A percentile compares a stretch with the other conserved stretches of the same genome.
These are phyloP conservation scores for Chrysotoxum bicinctum DNA, from an alignment of 2,888 invertebrate genomes.

Conservation along the genomic window DNA sequence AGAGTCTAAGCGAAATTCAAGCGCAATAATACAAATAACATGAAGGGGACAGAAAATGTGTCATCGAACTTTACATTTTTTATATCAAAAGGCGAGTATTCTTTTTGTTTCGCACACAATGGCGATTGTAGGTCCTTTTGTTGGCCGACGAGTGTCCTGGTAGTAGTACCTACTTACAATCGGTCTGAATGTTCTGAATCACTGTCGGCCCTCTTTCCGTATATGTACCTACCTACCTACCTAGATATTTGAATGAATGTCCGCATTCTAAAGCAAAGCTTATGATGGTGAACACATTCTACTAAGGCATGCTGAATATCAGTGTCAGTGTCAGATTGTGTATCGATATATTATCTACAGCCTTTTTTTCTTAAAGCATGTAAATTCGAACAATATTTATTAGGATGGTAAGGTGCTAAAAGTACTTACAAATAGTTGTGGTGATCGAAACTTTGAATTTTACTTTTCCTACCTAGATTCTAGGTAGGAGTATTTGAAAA, in stretches of 20 bases:
- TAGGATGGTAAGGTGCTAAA: not conserved
- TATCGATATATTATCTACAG: slow-evolving; percentile 11
- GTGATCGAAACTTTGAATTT: not conserved
- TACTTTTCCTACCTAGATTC: not conserved
- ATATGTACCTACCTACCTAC: not conserved
- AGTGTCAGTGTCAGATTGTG: slow-evolving; percentile 56
- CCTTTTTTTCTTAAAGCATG: not conserved
- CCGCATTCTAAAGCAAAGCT: slow-evolving; percentile 32
- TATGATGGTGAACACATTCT: slow-evolving; percentile 12
- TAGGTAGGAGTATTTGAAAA: too few relatives aligned
- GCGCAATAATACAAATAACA: slow-evolving; percentile 68
- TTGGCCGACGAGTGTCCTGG: slow-evolving; percentile 46
- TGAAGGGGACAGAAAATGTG: slow-evolving; percentile 71
- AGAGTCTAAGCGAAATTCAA: slow-evolving; percentile 68
- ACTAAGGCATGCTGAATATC: slow-evolving; percentile 24
- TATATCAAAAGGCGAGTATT: slow-evolving; percentile 62
- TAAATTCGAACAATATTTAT: not conserved
- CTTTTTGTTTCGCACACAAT: slow-evolving; percentile 62
- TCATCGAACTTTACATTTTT: slow-evolving; percentile 70
- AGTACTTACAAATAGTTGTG: not conserved
- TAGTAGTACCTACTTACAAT: slow-evolving; percentile 56
- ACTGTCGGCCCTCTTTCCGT: slow-evolving; percentile 7
- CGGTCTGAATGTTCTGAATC: slow-evolving; percentile 43
- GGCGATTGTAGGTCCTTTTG: slow-evolving; percentile 62
- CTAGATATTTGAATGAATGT: slow-evolving; percentile 44